Conservation (phyloP, 2,797 vertebrate genomes). For the Chaenodraco wilsoni region DNA sequence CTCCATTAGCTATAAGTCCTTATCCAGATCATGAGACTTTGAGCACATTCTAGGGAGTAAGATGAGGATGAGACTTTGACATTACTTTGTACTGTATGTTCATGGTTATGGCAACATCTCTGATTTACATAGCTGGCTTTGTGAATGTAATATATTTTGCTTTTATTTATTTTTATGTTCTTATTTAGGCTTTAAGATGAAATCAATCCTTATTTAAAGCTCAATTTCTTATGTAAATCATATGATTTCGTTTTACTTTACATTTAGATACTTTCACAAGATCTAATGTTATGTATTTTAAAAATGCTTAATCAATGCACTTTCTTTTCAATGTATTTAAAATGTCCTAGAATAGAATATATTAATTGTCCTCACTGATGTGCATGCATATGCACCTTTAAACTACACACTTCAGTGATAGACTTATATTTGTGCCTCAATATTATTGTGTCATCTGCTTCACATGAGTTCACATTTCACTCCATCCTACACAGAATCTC, state of each 20-base stretch:
- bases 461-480: slow-evolving; percentile 11
- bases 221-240: neutral
- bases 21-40: neutral
- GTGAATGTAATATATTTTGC: neutral
- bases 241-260: neutral
- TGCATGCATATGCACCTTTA: slow-evolving; percentile 5
- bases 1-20: neutral
- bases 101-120: no score
- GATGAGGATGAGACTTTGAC: neutral
- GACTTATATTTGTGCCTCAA: slow-evolving; percentile 4
- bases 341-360: neutral
- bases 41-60: neutral
- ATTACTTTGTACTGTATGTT: no score
- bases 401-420: slow-evolving; percentile 10
- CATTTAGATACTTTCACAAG: neutral
- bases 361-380: slow-evolving; percentile 6
- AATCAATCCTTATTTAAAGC: neutral
- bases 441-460: neutral
- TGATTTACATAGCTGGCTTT: neutral
- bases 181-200: neutral
- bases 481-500: slow-evolving; percentile 22
- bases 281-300: slow-evolving; percentile 1
- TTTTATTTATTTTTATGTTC: neutral
- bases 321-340: slow-evolving; percentile 1
- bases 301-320: neutral